Evolutionary conservation across 2,888 invertebrate species (phyloP), one percentile per base, ranked within the genome.

Genomic region (Amiota communis): DNA sequence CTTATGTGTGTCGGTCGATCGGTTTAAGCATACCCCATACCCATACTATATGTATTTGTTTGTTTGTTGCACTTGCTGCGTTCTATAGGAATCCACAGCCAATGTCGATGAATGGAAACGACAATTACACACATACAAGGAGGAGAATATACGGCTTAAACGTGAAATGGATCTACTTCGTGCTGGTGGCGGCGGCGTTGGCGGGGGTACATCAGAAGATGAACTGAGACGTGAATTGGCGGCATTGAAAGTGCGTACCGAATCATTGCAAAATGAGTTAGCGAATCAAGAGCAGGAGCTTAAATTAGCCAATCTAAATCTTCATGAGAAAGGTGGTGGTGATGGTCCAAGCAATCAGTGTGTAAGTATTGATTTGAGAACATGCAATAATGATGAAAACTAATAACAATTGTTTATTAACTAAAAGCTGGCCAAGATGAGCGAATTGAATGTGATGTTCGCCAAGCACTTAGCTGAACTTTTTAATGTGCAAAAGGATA

Each of bases 21-120:
- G 36, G 46, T 47, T 11, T 56, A 64, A 63, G 20, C 47, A 15
- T 70, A 70, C 17, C 11, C 17, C 11, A 70, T 11, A 13, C 12
- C 53, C 57, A 8, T 6, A 11, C 51, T 8, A 2, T 13, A 46
- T 36, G 47, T n/a, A 8, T 15, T 46, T n/a, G n/a, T n/a, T 13
- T 48, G 64, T 9, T 56, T 23, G 57, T 57, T 57, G 48, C 51
- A n/a, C 3, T 57, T 11, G 56, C 47, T 51, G 1, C 2, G 59
- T 49, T 56, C 47, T 10, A 12, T n/a, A 90, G 90, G 93, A 93
- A 90, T 97, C 97, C 87, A 98, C 98, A 49, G 96, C 98, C 74
- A 98, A 98, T 90, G 98, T 98, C 47, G 98, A 98, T 88, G 98
- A 98, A 90, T 98, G 98, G 98, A 98, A 98, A 90, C 93, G 97